Base-by-base conservation (phyloP, 2,113 vertebrate species). In the Hyla sarda region DNA sequence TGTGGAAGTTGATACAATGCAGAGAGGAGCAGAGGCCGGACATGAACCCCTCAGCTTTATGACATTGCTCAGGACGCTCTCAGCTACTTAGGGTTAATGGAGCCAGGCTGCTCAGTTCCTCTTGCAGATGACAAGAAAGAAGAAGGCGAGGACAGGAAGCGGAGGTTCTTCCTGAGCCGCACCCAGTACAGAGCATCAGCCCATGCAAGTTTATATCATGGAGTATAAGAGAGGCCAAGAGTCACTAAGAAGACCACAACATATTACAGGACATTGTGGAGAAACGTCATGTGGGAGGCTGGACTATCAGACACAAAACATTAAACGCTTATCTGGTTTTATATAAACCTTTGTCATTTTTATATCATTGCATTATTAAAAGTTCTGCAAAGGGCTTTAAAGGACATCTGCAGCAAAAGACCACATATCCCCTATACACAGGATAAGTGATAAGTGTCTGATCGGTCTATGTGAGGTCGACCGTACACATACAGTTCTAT, bases 81-180 rank as follows among this genome's bases (percentile, higher is more conserved):
- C 9, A 8, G 3, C 41, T 41, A 41, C 32, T 72, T 32, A 30
- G 12, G 47, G 73, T 50, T 50, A 28, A 50, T 19, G 47, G 47
- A 50, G 41, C 23, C 23, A 71, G 30, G 67, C 67, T 32, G 73
- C 45, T 28, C 45, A 50, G 73, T 75, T 75, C 73, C 73, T 75
- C 73, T 75, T 52, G 34, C 69, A 73, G 34, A 17, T 76, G 73
- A 76, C 14, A 76, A 48, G 73, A 1, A 76, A 41, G 71, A 13
- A 67, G n/a, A 71, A 71, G 25, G 28, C 71, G 9, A 19, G 54
- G 82, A 28, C 82, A 84, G 74, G 83, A 85, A 85, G 83, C 19
- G 12, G 16, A 48, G 82, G 37, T 65, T 62, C 74, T 85, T 85
- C 83, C 83, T 85, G 83, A 75, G 73, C 73, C 74, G 34, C 83